Evolutionary conservation across 2,113 vertebrate species (phyloP), one percentile per base, ranked within the genome.

Genomic region (Saccopteryx bilineata): DNA sequence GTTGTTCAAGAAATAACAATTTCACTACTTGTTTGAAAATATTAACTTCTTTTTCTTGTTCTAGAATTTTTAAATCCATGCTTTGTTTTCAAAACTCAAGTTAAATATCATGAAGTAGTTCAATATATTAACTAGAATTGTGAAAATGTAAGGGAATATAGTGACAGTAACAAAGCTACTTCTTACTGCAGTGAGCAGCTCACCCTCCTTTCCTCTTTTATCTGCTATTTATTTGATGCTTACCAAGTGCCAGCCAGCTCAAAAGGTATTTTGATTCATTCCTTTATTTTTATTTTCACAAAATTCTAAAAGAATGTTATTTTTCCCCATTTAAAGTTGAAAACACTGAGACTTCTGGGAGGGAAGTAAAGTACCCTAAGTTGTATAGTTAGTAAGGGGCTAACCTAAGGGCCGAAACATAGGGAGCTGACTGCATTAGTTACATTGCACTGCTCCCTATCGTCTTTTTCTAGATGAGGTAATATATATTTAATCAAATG

Each of bases 51-150:
- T 81, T 86, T 58, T 56, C 80, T 79, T 79, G 15, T 60, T 88
- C 63, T 28, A 88, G 78, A 81, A 83, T 81, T 58, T 83, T 75
- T 83, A 18, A 93, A 72, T n/a, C 31, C 68, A 92, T 48, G 21
- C 15, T 90, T 95, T 81, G 24, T 74, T 92, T 97, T 79, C 65
- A 60, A 92, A 92, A 87, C 31, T 76, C 66, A 65, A 71, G 60
- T 76, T 78, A 56, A n/a, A 68, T 68, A 56, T 74, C 75, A 61
- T 39, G n/a, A 87, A 78, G 68, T 10, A 84, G 50, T 18, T 90
- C n/a, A n/a, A 1, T 28, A 2, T 50, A 46, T 68, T 71, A 24
- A 3, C 39, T 85, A 46, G 28, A 69, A 63, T 3, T 61, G 19
- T 7, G 31, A 72, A 31, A n/a, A 52, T 28, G 54, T 7, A 19